These are phyloP conservation scores for Diploptera punctata DNA, from an alignment of 2,888 invertebrate genomes.

Conservation along the genomic window DNA sequence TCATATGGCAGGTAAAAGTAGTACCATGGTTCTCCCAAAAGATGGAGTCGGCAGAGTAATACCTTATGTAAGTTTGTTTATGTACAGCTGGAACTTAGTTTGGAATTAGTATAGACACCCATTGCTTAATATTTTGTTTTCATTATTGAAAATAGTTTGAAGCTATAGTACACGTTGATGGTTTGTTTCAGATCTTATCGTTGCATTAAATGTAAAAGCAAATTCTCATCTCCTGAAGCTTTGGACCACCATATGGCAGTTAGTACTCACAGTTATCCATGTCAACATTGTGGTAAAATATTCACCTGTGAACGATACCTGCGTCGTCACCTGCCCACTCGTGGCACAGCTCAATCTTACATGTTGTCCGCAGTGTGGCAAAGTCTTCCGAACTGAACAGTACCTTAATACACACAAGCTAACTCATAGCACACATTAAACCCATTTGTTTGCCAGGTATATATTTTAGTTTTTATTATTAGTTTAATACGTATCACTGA, in stretches of 20 bases:
- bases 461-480: too few species aligned
- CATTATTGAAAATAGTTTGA: too few species aligned
- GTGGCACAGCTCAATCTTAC: slow-evolving; percentile 61
- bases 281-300: slow-evolving; percentile 65
- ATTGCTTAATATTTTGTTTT: too few species aligned
- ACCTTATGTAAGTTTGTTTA: too few species aligned
- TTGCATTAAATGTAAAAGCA: slow-evolving; percentile 65
- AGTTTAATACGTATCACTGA: too few species aligned
- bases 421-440: slow-evolving; percentile 64
- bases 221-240: slow-evolving; percentile 68
- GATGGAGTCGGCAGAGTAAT: too few species aligned
- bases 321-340: slow-evolving; percentile 68
- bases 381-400: slow-evolving; percentile 70
- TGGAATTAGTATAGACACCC: too few species aligned
- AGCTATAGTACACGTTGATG: too few species aligned
- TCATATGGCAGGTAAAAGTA: too few species aligned
- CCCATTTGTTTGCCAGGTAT: slow-evolving; percentile 61
- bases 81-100: too few species aligned
- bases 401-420: slow-evolving; percentile 69
- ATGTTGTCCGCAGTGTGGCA: slow-evolving; percentile 65
- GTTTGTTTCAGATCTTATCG: slow-evolving; percentile 53
- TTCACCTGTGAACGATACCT: slow-evolving; percentile 72
- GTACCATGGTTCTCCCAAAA: too few species aligned
- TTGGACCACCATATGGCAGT: slow-evolving; percentile 69
- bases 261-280: slow-evolving; percentile 68